Base-by-base conservation (phyloP, 2,113 vertebrate genomes). In the Lonchura striata region DNA sequence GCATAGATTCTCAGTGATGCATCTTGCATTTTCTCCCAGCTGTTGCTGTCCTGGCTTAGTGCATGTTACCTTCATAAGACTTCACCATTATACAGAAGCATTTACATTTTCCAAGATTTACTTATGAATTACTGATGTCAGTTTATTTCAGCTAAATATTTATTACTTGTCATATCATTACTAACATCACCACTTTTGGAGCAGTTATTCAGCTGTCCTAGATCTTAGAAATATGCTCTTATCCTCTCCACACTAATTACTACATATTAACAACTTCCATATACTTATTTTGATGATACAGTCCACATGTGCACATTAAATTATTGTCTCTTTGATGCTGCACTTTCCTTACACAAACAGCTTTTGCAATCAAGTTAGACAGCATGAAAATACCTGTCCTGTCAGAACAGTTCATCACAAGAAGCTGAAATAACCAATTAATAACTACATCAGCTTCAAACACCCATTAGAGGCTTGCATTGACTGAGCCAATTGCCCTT, bases 371-470 rank as follows among this genome's bases (percentile, higher is more conserved):
- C 20, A 77, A 93, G 47, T 50, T 44, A 90, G 69, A 33, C 53
- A 68, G 79, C 86, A 91, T 78, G 84, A 96, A 94, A 96, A 93
- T 96, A 97, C 92, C 88, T 97, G 80, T 93, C 72, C 60, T 96
- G 93, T 92, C 91, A 91, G 83, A 95, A 90, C 61, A 96, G 52
- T 59, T 96, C 82, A 91, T 79, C 54, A 59, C 37, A 78, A 1
- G 10, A 95, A 91, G 53, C 92, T 96, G 82, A 96, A 91, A 84
- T 86, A 96, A 91, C 81, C 69, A 96, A 84, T 96, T 95, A 95
- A 88, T 88, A 78, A 80, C 83, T 83, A 42, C 70, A 80, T 91
- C 78, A 94, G 77, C 87, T 92, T 97, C 92, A 79, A 92, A 86
- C 66, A 92, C 68, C 53, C 83, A 59, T 93, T 60, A 57, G 70